A percentile compares a stretch with the other conserved stretches of the same genome.
Evolutionary conservation across 2,797 vertebrate genomes (phyloP).

Genomic region (Steatocranus sp.): DNA sequence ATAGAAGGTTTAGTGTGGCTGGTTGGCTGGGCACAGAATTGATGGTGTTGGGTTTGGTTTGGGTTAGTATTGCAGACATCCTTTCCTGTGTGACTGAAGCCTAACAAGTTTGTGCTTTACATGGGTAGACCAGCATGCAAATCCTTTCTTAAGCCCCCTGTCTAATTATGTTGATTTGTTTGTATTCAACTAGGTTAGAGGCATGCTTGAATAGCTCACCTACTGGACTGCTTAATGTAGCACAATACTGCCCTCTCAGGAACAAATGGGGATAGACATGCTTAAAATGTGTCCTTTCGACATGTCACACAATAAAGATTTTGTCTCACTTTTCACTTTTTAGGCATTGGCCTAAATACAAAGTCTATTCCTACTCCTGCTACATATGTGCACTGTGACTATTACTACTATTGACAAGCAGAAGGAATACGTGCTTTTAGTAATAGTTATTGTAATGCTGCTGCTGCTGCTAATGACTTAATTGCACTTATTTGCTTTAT

Average conservation of each 20-base stretch:
- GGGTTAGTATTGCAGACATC: neutral
- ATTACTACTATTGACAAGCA: neutral
- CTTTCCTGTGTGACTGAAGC: neutral
- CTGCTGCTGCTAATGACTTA: neutral
- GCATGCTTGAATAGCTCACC: neutral
- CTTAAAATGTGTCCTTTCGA: neutral
- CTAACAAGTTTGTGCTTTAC: neutral
- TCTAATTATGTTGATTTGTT: conserved; percentile 35
- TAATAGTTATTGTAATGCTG: neutral
- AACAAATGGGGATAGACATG: neutral
- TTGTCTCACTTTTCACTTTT: neutral
- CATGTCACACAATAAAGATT: rapidly evolving
- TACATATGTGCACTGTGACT: neutral
- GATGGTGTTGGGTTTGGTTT: neutral
- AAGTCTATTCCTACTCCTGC: neutral
- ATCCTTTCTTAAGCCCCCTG: neutral
- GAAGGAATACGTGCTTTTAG: neutral
- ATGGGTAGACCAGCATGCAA: neutral
- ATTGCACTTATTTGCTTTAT: neutral
- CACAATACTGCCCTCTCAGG: neutral
- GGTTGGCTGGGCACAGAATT: neutral
- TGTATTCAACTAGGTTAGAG: conserved; percentile 13
- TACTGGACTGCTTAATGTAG: conserved; percentile 7
- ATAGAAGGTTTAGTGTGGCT: conserved; percentile 4
- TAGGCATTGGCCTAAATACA: neutral